Evolutionary conservation across 2,888 invertebrate species (phyloP), one percentile per base, ranked within the genome.

Genomic region (Plutella xylostella): DNA sequence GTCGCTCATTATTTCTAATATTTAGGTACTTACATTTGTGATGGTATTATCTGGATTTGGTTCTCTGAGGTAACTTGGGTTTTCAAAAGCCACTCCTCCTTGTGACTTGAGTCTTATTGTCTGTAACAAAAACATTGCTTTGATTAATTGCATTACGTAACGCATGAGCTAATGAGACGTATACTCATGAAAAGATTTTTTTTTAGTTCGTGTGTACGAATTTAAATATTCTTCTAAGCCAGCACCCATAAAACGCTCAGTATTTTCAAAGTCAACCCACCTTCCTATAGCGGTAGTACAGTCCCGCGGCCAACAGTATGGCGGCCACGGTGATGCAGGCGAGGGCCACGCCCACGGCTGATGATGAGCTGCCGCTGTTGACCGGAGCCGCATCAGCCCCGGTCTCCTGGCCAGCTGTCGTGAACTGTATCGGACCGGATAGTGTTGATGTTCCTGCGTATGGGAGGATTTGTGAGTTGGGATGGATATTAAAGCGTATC

Each of bases 31-130:
- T 73, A 90, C 92, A 75, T 92, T 91, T 43, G 90, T 88, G 62
- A 89, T 86, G 56, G 90, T 90, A n/a, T n/a, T n/a, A 58, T 92
- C 92, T 74, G 89, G 88, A 60, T 89, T 90, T 50, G 91, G 88
- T 61, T 92, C 92, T 48, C 92, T 85, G 52, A 92, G 85, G 73
- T 93, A 93, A 66, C 92, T 92, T 9, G 93, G 93, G 69, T 93
- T 93, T 73, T 93, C 93, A 68, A 93, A 93, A 14, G 93, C 92
- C 46, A 93, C 92, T 35, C 90, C 90, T 50, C 91, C 91, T 59
- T 89, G 88, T 49, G 89, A 87, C 61, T 90, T 90, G 39, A 87
- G 73, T 50, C 88, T 86, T 48, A 90, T 73, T 64, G 88, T 85
- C 84, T 84, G 73, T 14, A 40, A 45, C 21, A 31, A 39, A 38